A percentile compares a stretch with the other conserved stretches of the same genome.
phyloP scores from a whole-genome alignment of 2,113 vertebrate species.

The Psilopsiagon aurifrons region DNA sequence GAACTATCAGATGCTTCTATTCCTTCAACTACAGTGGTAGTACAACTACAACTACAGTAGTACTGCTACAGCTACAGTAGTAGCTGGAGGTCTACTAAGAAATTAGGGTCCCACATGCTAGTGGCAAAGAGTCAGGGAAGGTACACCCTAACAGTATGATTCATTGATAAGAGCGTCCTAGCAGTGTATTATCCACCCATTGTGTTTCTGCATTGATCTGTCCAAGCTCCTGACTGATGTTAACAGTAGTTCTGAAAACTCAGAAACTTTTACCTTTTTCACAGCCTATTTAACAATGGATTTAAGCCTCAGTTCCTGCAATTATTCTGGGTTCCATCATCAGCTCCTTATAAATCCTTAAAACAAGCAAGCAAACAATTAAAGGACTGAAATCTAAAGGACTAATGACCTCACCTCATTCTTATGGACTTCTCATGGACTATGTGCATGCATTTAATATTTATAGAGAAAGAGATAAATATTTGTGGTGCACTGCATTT shows the following conservation, averaged over 20 bases:
- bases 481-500: neutral
- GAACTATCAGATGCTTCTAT: neutral
- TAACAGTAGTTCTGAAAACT: neutral
- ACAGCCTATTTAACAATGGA: neutral
- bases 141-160: accelerated
- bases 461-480: neutral
- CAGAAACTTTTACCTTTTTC: neutral
- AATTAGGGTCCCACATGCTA: neutral
- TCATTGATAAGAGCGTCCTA: neutral
- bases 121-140: neutral
- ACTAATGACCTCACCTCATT: neutral
- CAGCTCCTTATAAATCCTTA: neutral
- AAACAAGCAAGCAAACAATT: neutral
- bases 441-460: neutral
- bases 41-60: neutral
- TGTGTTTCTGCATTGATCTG: accelerated
- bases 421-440: neutral
- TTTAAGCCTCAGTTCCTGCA: neutral
- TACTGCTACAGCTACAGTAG: neutral
- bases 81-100: neutral
- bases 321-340: neutral
- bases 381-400: neutral
- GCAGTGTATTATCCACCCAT: neutral
- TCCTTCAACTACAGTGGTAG: neutral
- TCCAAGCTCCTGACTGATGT: neutral